A percentile compares a stretch with the other conserved stretches of the same genome.
Conservation (phyloP, 2,797 vertebrate genomes). For the Poecilia picta region DNA sequence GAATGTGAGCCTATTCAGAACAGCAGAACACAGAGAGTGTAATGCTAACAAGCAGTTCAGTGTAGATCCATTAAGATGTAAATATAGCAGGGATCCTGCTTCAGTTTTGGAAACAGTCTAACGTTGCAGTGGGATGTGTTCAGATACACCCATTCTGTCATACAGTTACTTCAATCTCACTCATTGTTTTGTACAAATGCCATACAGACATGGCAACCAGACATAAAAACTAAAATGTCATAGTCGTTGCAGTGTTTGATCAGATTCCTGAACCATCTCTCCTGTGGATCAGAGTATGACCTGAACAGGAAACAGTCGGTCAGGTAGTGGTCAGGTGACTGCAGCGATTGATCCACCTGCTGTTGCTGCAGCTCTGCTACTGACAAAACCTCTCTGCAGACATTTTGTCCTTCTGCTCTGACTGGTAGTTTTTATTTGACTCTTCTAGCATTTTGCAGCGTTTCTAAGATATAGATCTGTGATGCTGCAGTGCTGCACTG, state of each 20-base stretch:
- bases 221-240: background rate
- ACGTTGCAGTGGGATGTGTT: background rate
- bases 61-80: slow-evolving; percentile 28
- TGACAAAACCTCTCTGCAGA: background rate
- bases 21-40: background rate
- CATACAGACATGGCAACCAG: background rate
- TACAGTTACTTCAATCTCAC: background rate
- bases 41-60: slow-evolving; percentile 36
- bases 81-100: slow-evolving; percentile 22
- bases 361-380: too few species aligned
- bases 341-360: too few species aligned
- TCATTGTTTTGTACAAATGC: background rate
- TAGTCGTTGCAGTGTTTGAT: too few species aligned
- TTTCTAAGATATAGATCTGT: background rate
- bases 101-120: slow-evolving; percentile 1
- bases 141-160: background rate
- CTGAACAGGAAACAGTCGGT: too few species aligned
- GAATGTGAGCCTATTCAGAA: slow-evolving; percentile 5
- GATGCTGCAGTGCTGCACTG: background rate
- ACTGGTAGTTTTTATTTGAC: background rate
- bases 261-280: too few species aligned
- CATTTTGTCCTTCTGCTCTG: background rate
- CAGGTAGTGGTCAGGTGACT: too few species aligned
- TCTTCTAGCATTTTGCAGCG: background rate
- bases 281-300: background rate